Base-by-base conservation (phyloP, 2,797 vertebrate species). In the Ctenopoma multispine region DNA sequence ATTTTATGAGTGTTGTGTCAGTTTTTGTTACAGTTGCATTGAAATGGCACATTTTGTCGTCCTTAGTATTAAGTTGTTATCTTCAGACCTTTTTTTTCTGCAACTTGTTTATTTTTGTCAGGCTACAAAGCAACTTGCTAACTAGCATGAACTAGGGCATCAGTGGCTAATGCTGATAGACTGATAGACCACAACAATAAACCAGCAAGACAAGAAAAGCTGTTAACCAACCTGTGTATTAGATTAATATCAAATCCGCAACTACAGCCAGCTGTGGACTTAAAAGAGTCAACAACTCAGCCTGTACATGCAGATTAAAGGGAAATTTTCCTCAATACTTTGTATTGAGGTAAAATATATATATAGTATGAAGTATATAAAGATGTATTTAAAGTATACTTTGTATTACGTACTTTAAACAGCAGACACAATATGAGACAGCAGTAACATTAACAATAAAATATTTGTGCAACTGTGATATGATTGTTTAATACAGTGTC, bases 131-230 rank as follows among this genome's bases (percentile, higher is more conserved):
- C 43, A 41, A 34, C 64, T 41, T 20, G 81, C 61, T 81, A 69
- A 59, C 47, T 76, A 68, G 79, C 69, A 40, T 49, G 47, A 3
- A 15, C 12, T 36, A 5, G 1, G 23, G 0, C 24, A 3, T 55
- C 41, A 1, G 31, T 50, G 21, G 77, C 62, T 77, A 60, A 68
- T 23, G 48, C 36, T 51, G 38, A 31, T n/a, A n/a, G n/a, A n/a
- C n/a, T n/a, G 10, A 8, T 2, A 13, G 17, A 53, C 4, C 5
- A 63, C 5, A 47, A 20, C 34, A 40, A 5, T 5, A 3, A 4
- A 24, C 2, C 0, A 20, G 13, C 23, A 3, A 24, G 5, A 11
- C 20, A 41, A n/a, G 1, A 67, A 48, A n/a, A 27, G 10, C 20
- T 36, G 13, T 8, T 6, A 41, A 8, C 18, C 0, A 40, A 17